Conservation (phyloP, 1,140 invertebrate genomes). For the Drosophila yakuba region DNA sequence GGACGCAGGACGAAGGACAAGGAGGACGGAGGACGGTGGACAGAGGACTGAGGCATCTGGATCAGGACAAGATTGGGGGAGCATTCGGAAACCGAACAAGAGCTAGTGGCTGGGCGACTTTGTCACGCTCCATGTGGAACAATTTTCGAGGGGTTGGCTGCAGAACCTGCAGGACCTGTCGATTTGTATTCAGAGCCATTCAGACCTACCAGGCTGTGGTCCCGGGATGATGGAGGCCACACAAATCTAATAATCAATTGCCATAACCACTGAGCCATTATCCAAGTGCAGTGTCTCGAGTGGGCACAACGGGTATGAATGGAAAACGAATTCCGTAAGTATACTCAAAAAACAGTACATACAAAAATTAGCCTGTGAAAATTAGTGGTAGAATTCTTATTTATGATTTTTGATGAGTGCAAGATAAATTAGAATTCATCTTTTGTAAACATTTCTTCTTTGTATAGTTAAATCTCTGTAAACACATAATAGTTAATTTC, state of each 20-base stretch:
- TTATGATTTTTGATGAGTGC: no score
- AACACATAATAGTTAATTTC: no score
- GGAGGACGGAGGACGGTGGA: slow-evolving; percentile 1
- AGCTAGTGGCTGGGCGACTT: slow-evolving; percentile 18
- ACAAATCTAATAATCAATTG: slow-evolving; percentile 47
- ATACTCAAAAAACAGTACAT: no score
- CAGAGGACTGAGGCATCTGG: slow-evolving; percentile 23
- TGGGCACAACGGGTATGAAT: neutral
- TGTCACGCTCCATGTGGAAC: slow-evolving; percentile 28
- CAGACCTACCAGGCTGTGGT: neutral
- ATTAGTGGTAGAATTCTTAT: neutral
- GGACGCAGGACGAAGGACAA: slow-evolving; percentile 6
- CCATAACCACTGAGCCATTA: slow-evolving; percentile 20
- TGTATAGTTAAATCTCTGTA: no score
- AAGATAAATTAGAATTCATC: no score
- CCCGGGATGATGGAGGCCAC: neutral
- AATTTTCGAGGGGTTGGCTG: slow-evolving; percentile 3
- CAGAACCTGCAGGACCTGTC: slow-evolving; percentile 19
- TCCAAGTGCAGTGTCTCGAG: slow-evolving; percentile 17
- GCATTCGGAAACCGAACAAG: neutral
- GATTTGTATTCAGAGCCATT: slow-evolving; percentile 29
- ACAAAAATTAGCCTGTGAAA: neutral
- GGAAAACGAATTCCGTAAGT: neutral
- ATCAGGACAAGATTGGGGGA: slow-evolving; percentile 24
- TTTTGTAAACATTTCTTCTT: no score